A percentile compares a stretch with the other conserved stretches of the same genome.
These are phyloP conservation scores for Allophyes oxyacanthae DNA, from an alignment of 2,888 invertebrate species.

Conservation along the genomic window DNA sequence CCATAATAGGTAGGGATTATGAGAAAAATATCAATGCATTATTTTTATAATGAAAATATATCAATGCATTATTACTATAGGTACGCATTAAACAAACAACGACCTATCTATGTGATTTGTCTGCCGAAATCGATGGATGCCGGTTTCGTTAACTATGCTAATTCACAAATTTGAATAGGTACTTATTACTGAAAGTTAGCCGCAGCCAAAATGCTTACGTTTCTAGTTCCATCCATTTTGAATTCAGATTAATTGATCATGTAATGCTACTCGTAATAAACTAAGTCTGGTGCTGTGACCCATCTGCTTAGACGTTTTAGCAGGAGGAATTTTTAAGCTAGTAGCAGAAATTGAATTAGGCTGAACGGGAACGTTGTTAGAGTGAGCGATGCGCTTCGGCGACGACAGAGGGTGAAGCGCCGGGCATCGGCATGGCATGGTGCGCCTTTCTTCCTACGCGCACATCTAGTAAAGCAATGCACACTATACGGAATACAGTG, in stretches of 20 bases:
- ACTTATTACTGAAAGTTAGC: constrained; percentile 69
- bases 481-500: constrained; percentile 48
- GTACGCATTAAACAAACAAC: constrained; percentile 27
- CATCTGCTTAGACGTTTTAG: constrained; percentile 79
- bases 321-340: constrained; percentile 78
- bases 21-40: too few species aligned
- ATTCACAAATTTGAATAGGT: constrained; percentile 71
- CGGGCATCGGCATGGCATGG: constrained; percentile 12
- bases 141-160: constrained; percentile 62
- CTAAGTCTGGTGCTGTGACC: constrained; percentile 78
- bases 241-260: constrained; percentile 78
- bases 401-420: too few species aligned
- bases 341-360: constrained; percentile 80
- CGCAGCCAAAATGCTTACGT: constrained; percentile 71
- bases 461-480: constrained; percentile 58
- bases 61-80: constrained; percentile 24
- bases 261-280: constrained; percentile 81
- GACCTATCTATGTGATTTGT: constrained; percentile 39
- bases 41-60: too few species aligned
- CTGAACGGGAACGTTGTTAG: constrained; percentile 64
- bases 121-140: constrained; percentile 54
- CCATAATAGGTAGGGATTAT: too few species aligned
- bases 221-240: constrained; percentile 72
- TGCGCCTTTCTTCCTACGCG: constrained; percentile 56
- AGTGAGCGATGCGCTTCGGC: constrained; percentile 29